Percentiles rank a stretch among this genome's conserved stretches.
Evolutionary conservation across 1,140 invertebrate species (phyloP).

Genomic region (Temnothorax curvispinosus): DNA sequence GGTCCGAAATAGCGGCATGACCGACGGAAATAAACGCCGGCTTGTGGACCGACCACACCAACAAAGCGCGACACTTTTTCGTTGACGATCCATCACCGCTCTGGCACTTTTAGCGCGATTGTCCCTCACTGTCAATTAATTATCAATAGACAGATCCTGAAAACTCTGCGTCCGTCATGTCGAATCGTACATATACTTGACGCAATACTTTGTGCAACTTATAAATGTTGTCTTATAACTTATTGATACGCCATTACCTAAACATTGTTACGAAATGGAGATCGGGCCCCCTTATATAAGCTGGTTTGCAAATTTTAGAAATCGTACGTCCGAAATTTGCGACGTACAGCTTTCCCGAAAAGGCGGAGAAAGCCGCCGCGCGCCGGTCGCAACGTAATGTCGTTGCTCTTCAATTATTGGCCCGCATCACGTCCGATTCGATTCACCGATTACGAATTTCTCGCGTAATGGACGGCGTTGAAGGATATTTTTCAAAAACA

Average conservation of each 20-base stretch:
- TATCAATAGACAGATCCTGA: neutral
- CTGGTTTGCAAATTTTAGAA: constrained; percentile 45
- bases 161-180: neutral
- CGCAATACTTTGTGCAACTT: neutral
- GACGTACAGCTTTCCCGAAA: constrained; percentile 39
- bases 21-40: constrained; percentile 68
- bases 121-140: neutral
- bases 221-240: neutral
- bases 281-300: constrained; percentile 6
- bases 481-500: neutral
- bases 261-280: constrained; percentile 21
- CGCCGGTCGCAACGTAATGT: constrained; percentile 21
- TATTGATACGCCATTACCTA: neutral
- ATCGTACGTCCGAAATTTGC: constrained; percentile 40
- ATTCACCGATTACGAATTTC: constrained; percentile 18
- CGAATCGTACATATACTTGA: neutral
- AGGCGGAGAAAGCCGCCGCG: constrained; percentile 59
- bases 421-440: constrained; percentile 1
- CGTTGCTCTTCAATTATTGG: constrained; percentile 43
- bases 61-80: constrained; percentile 58
- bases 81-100: neutral
- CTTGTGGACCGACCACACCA: constrained; percentile 13
- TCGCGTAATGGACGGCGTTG: neutral
- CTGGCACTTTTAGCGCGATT: neutral
- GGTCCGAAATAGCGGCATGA: constrained; percentile 61